phyloP scores from a whole-genome alignment of 2,888 invertebrate genomes.

The Lapara coniferarum region DNA sequence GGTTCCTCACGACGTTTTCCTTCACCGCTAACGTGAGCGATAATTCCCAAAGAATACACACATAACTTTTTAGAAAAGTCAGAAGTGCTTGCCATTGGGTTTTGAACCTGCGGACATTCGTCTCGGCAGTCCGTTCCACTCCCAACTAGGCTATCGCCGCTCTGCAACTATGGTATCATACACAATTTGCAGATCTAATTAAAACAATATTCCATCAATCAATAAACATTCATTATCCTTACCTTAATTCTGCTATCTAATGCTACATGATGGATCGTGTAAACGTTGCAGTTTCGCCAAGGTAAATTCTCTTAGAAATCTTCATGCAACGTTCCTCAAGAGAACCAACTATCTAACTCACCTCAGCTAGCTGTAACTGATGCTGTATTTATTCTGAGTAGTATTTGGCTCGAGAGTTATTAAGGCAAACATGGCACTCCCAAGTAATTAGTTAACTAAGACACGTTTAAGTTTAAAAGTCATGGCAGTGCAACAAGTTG shows the following conservation, averaged over 20 bases:
- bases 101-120: no score
- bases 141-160: no score
- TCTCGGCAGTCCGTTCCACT: no score
- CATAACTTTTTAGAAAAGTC: no score
- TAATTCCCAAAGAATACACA: no score
- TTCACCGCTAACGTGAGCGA: no score
- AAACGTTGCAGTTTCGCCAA: not conserved
- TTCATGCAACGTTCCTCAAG: not conserved
- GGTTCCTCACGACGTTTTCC: no score
- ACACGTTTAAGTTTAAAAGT: constrained; percentile 57
- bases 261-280: not conserved
- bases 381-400: constrained; percentile 30
- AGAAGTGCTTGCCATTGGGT: no score
- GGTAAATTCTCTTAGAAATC: not conserved
- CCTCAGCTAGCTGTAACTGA: constrained; percentile 35
- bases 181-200: no score
- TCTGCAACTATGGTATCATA: no score
- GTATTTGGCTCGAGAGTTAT: constrained; percentile 41
- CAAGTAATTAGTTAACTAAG: constrained; percentile 59
- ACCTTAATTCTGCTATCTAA: not conserved
- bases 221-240: not conserved
- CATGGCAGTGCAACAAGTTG: constrained; percentile 58
- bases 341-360: constrained; percentile 19
- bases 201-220: no score
- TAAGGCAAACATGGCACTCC: constrained; percentile 51